Evolutionary conservation across 2,888 invertebrate genomes (phyloP).

Genomic region (Cheilosia vulpina): DNA sequence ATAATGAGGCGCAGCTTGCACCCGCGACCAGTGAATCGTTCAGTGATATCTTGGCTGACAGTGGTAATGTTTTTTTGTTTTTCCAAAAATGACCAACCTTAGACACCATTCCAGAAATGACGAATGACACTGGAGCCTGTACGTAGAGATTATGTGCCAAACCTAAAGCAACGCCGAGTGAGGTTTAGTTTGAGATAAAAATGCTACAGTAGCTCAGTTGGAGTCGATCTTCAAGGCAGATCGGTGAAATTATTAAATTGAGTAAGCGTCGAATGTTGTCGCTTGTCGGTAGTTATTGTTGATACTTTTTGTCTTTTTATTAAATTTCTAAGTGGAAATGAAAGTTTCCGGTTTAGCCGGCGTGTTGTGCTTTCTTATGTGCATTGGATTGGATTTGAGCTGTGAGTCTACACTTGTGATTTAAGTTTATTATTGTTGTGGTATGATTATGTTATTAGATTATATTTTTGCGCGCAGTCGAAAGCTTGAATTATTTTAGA

Average conservation of each 20-base stretch:
- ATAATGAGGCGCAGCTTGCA: too few species aligned
- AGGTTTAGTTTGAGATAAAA: conserved; percentile 24
- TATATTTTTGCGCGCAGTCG: not conserved
- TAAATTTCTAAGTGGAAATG: conserved; percentile 24
- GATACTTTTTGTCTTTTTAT: not conserved
- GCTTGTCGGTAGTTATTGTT: not conserved
- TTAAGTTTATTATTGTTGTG: not conserved
- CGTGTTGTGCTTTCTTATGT: conserved; percentile 9
- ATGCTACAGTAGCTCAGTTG: not conserved
- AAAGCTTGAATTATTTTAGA: too few species aligned
- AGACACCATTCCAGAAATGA: not conserved
- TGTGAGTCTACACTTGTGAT: conserved; percentile 41
- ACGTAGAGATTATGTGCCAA: not conserved
- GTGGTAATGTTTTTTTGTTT: not conserved
- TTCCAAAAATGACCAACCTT: not conserved
- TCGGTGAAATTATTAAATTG: not conserved
- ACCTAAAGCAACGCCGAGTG: not conserved
- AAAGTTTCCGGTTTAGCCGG: conserved; percentile 30
- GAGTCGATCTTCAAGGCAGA: conserved; percentile 7
- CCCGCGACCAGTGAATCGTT: too few species aligned
- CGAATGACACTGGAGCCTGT: not conserved
- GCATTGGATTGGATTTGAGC: conserved; percentile 8
- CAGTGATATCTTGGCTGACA: conserved; percentile 10
- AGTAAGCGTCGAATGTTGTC: conserved; percentile 1
- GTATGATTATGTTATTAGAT: not conserved